Conservation (phyloP, 2,113 vertebrate genomes). For the Galbula dea region DNA sequence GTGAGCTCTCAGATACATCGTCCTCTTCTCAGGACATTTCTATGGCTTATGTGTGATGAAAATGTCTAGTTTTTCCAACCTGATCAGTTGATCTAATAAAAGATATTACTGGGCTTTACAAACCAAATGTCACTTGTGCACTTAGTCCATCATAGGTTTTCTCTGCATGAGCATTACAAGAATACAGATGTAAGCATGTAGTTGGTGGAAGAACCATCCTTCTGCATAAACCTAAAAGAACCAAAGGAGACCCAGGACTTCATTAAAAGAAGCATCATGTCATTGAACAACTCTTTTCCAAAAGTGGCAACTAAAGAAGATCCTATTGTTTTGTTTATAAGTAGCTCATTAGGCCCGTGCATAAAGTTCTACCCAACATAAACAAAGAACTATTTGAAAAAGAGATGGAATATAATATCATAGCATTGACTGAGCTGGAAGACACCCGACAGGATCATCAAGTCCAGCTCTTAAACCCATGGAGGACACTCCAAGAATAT, state of each 20-base stretch:
- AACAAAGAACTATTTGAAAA: background rate
- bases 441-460: too few species aligned
- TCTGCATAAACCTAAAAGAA: background rate
- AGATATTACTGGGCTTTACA: background rate
- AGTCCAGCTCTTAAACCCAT: too few species aligned
- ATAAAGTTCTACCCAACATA: background rate
- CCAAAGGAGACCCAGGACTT: background rate
- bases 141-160: background rate
- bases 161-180: background rate
- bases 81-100: background rate
- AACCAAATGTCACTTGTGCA: background rate
- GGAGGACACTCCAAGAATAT: too few species aligned
- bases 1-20: background rate
- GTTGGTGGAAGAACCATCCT: background rate
- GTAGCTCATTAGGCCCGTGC: background rate
- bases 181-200: background rate
- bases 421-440: too few species aligned
- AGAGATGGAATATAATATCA: background rate
- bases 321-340: background rate
- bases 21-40: background rate
- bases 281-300: background rate
- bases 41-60: background rate
- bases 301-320: background rate
- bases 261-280: background rate
- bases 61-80: background rate